Percentiles rank a stretch among this genome's conserved stretches.
Conservation (phyloP, 1,140 invertebrate species). For the Parasteatoda tepidariorum region DNA sequence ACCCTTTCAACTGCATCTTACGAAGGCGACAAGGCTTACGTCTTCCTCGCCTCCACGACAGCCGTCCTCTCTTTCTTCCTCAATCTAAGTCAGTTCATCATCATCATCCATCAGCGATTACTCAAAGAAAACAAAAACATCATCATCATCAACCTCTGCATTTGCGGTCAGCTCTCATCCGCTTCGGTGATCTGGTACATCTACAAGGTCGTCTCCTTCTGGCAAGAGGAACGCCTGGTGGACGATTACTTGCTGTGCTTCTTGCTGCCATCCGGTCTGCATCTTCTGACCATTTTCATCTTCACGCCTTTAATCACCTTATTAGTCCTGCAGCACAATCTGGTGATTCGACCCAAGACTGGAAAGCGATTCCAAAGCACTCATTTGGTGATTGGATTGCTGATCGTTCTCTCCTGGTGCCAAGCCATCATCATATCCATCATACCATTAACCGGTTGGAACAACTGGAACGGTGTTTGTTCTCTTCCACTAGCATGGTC, state of each 20-base stretch:
- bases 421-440: slow-evolving; percentile 38
- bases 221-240: background rate
- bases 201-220: background rate
- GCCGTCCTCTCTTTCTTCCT: slow-evolving; percentile 36
- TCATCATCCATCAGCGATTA: slow-evolving; percentile 23
- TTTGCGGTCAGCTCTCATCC: slow-evolving; percentile 23
- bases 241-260: slow-evolving; percentile 6
- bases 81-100: slow-evolving; percentile 22
- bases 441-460: slow-evolving; percentile 29
- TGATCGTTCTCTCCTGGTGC: slow-evolving; percentile 36
- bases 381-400: background rate
- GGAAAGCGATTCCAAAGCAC: background rate
- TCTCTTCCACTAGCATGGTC: slow-evolving; percentile 2
- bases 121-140: slow-evolving; percentile 16
- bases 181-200: background rate
- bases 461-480: slow-evolving; percentile 22
- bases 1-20: background rate
- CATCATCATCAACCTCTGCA: slow-evolving; percentile 27
- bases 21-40: slow-evolving; percentile 10
- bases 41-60: slow-evolving; percentile 12
- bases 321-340: slow-evolving; percentile 30
- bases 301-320: slow-evolving; percentile 50
- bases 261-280: slow-evolving; percentile 21
- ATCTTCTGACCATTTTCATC: slow-evolving; percentile 27
- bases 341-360: background rate